Conservation (phyloP, 1,140 invertebrate genomes). For the Drosophila cardini region DNA sequence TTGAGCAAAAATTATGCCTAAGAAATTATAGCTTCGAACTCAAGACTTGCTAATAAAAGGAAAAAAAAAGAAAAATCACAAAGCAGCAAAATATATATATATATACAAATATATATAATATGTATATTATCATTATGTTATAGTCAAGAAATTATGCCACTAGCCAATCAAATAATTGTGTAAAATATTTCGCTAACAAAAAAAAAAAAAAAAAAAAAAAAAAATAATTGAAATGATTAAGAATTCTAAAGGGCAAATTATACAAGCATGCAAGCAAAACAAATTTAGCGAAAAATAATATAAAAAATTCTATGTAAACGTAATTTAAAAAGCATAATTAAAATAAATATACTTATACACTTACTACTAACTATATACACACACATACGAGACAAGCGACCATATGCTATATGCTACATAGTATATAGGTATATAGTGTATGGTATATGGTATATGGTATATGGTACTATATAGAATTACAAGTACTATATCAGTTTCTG, state of each 20-base stretch:
- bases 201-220: background rate
- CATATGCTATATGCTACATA: no score
- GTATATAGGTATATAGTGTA: no score
- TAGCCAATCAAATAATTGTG: slow-evolving; percentile 81
- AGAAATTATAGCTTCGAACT: slow-evolving; percentile 79
- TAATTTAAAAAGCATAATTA: slow-evolving; percentile 54
- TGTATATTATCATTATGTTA: slow-evolving; percentile 76
- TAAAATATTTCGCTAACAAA: slow-evolving; percentile 74
- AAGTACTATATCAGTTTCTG: slow-evolving; percentile 48
- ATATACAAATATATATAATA: slow-evolving; percentile 50
- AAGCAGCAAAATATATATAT: slow-evolving; percentile 53
- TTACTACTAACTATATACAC: slow-evolving; percentile 36
- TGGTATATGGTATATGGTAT: no score
- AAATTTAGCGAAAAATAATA: slow-evolving; percentile 59
- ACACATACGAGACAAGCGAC: background rate
- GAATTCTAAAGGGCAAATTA: slow-evolving; percentile 9
- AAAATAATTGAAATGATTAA: slow-evolving; percentile 9
- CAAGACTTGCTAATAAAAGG: slow-evolving; percentile 73
- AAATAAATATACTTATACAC: slow-evolving; percentile 17
- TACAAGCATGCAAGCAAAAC: slow-evolving; percentile 36
- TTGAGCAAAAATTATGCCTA: slow-evolving; percentile 65
- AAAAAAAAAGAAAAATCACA: slow-evolving; percentile 25
- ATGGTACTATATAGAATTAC: slow-evolving; percentile 15
- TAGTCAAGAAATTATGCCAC: slow-evolving; percentile 69
- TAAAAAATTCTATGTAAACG: slow-evolving; percentile 54